phyloP scores from a whole-genome alignment of 2,888 invertebrate genomes.

The Drosophila putrida region DNA sequence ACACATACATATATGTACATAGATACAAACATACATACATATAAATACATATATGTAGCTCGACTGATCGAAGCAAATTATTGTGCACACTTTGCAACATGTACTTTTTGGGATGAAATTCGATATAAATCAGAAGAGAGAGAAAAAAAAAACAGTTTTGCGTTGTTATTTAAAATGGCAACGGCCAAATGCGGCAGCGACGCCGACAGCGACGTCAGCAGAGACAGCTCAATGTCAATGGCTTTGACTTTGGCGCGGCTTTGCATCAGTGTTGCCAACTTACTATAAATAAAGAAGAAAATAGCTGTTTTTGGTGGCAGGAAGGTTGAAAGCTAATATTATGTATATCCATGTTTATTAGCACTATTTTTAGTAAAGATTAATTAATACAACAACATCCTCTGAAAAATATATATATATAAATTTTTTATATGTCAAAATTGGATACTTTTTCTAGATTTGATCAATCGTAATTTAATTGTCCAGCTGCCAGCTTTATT shows the following conservation, averaged over 20 bases:
- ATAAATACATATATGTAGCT: not conserved
- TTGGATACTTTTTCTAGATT: no score
- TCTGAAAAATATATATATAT: no score
- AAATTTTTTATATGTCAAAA: no score
- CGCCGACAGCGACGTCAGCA: slow-evolving; percentile 36
- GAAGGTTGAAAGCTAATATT: no score
- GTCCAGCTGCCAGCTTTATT: no score
- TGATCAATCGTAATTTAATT: no score
- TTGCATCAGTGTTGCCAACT: not conserved
- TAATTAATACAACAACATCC: no score
- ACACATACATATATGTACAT: not conserved
- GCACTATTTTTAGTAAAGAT: no score
- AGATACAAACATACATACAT: slow-evolving; percentile 9
- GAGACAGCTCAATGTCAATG: slow-evolving; percentile 77
- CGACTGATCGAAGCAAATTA: slow-evolving; percentile 22
- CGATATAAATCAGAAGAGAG: slow-evolving; percentile 46
- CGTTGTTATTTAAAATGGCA: slow-evolving; percentile 67
- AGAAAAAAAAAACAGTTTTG: slow-evolving; percentile 24
- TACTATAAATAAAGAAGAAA: no score
- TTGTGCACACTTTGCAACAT: slow-evolving; percentile 50
- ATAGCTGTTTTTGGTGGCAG: no score
- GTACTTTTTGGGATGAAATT: slow-evolving; percentile 69
- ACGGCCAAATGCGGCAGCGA: slow-evolving; percentile 68
- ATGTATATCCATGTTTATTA: no score
- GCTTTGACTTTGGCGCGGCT: slow-evolving; percentile 45